Percentiles rank a stretch among this genome's conserved stretches.
These are phyloP conservation scores for Luscinia luscinia DNA, from an alignment of 2,797 vertebrate genomes.

Conservation along the genomic window DNA sequence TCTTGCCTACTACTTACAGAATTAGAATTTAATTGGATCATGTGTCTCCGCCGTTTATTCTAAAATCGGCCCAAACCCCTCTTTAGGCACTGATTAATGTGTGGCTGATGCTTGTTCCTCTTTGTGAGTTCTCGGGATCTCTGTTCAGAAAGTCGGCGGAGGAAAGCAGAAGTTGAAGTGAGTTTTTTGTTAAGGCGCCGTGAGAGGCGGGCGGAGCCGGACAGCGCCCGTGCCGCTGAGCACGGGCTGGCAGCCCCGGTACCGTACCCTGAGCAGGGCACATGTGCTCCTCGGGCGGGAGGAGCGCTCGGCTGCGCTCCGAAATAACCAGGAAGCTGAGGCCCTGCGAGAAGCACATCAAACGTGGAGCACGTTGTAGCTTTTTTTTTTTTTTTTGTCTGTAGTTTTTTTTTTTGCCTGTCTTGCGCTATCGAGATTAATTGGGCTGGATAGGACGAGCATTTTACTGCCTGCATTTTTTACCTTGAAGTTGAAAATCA, in stretches of 20 bases:
- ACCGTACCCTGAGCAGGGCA: background rate
- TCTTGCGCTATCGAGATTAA: background rate
- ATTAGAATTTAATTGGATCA: constrained; percentile 72
- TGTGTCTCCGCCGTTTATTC: constrained; percentile 43
- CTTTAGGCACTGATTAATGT: background rate
- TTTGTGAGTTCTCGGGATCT: background rate
- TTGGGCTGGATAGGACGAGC: background rate
- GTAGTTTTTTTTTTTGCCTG: background rate
- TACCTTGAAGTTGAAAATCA: background rate
- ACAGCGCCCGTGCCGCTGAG: background rate
- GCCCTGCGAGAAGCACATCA: background rate
- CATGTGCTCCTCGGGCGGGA: background rate
- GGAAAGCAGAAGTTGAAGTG: background rate
- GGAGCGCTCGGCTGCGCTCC: background rate
- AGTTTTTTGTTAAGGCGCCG: background rate
- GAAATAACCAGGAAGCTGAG: background rate
- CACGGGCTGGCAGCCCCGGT: background rate
- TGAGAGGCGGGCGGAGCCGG: background rate
- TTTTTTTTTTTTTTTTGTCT: background rate
- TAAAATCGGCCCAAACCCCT: constrained; percentile 43
- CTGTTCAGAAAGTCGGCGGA: background rate
- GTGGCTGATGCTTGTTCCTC: background rate
- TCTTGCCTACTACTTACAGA: constrained; percentile 62
- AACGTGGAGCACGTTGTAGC: background rate
- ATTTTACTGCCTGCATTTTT: background rate